Evolutionary conservation across 1,140 invertebrate genomes (phyloP), one percentile per base, ranked within the genome.

Genomic region (Acromyrmex echinatior): DNA sequence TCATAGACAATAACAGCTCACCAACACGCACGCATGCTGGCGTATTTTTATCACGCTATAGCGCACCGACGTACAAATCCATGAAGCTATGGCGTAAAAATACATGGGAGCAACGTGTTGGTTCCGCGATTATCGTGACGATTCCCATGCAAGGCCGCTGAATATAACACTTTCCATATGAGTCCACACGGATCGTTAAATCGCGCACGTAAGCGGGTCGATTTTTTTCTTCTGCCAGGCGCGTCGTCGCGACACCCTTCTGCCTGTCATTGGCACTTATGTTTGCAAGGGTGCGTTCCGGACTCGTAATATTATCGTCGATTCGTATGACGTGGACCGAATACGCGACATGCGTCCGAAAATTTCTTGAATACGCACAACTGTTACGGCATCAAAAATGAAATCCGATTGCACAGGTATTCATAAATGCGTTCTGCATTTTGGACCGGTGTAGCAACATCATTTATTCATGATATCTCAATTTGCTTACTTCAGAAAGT

Each of bases 1-100:
- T 90, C 89, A 90, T 90, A 90, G 89, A 85, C 88, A 88, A 90
- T 90, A 90, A 90, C 88, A 62, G 60, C 76, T 56, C 28, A 71
- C 86, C 65, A 89, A 89, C 77, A 86, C 86, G 66, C 31, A 39
- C 66, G 39, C 49, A 68, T 0, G 21, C 84, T 63, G 25, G 39
- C 25, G 25, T 90, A 90, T 89, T 90, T 90, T 89, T 89, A 66
- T 74, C 80, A 56, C 53, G 49, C 25, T 65, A 28, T 63, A 39
- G 4, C 51, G 84, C 21, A 79, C 49, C 58, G 16, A 12, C 39
- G 60, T 62, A 49, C 21, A 71, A 81, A 81, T 74, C 35, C 21
- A 51, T n/a, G 2, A 21, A 39, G 80, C 56, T 7, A 71, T 16
- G 25, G 68, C 39, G 2, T 82, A 82, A 73, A 82, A 82, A 62